Evolutionary conservation across 2,797 vertebrate genomes (phyloP), one percentile per base, ranked within the genome.

Genomic region (Aldrovandia affinis): DNA sequence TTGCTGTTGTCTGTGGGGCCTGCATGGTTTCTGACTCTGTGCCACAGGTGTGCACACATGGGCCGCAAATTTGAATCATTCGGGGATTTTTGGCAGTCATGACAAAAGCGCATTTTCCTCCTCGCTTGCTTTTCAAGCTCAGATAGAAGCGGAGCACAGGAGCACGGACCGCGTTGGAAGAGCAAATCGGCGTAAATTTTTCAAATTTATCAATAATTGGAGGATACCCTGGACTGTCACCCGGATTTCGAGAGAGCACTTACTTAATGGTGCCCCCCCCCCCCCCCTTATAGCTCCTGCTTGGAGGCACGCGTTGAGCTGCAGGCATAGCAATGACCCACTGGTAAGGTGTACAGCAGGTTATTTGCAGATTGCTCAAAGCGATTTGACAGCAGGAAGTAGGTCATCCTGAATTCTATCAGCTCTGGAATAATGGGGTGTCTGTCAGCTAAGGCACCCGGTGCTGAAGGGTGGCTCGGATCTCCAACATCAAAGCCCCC

Each of bases 401-500:
- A 92, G 88, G 88, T 77, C 86, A 86, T 87, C 81, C 80, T 63
- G 52, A 83, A 80, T 83, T 30, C 73, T 86, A 90, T 90, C 86
- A 83, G 87, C 87, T 84, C 2, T 0, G 42, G 70, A 61, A 88
- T 90, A 89, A 88, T 87, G 86, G 88, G 81, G 89, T 86, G 83
- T 89, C 86, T 88, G 82, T 83, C 88, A 81, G 83, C 88, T 83
- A 86, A 88, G 88, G 88, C 80, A 87, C 86, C 87, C n/a, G 63
- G 79, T 84, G 83, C 77, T 88, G 82, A 55, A 83, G 84, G 0
- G 68, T 0, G 68, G 79, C 91, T 93, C 89, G 93, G 91, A 94
- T 94, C 92, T 93, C 86, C 81, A 79, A 93, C 93, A 94, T 95
- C 93, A 95, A 93, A 81, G 52, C 92, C 91, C 89, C 88, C 78